phyloP scores from a whole-genome alignment of 92 coral and sea anemone genomes.

The Micromussa lordhowensis region DNA sequence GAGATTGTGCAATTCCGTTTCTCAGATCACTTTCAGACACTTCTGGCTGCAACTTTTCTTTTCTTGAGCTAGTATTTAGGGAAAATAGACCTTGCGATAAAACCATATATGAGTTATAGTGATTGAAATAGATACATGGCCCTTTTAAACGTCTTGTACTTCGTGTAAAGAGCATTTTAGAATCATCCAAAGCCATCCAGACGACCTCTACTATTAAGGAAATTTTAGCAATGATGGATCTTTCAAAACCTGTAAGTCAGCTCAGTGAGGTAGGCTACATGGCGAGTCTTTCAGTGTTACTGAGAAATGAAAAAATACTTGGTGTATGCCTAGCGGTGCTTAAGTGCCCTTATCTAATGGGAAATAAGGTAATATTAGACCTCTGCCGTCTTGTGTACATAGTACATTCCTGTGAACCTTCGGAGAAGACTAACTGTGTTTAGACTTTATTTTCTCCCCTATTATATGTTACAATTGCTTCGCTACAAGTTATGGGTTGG shows the following conservation, averaged over 20 bases:
- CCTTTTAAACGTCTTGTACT: too few species aligned
- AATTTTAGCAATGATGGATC: neutral
- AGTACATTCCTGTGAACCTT: conserved; percentile 15
- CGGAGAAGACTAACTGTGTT: neutral
- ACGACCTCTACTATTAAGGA: neutral
- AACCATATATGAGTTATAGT: neutral
- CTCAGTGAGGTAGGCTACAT: neutral
- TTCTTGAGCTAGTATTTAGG: neutral
- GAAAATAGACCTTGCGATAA: neutral
- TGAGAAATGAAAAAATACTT: too few species aligned
- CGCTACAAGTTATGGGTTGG: neutral
- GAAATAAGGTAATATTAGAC: too few species aligned
- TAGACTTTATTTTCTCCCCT: neutral
- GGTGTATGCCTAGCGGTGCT: too few species aligned
- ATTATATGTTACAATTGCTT: neutral
- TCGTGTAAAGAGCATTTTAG: neutral
- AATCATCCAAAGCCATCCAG: neutral
- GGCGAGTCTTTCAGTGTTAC: neutral
- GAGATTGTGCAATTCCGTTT: too few species aligned
- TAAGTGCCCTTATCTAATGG: too few species aligned
- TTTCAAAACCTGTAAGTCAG: neutral
- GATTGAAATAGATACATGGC: too few species aligned
- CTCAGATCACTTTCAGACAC: neutral
- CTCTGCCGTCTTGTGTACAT: neutral
- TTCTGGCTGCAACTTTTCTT: neutral